These are phyloP conservation scores for Macaca nemestrina DNA, from an alignment of 2,113 vertebrate species.

Conservation along the genomic window DNA sequence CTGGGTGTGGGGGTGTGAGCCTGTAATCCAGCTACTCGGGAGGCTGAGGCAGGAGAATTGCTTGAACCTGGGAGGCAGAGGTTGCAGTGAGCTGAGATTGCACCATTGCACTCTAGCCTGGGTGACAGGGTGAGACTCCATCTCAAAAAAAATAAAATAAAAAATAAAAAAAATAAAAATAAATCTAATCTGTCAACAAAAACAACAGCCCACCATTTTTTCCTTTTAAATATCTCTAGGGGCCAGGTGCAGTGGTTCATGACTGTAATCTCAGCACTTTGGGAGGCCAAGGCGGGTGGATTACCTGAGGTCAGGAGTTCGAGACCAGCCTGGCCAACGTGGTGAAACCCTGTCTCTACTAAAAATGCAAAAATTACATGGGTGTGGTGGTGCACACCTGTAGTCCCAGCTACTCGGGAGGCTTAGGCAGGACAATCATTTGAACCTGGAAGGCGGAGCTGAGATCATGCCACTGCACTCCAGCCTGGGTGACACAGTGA, in stretches of 20 bases:
- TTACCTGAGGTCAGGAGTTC: background rate
- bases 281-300: background rate
- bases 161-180: background rate
- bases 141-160: background rate
- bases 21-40: no score
- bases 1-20: no score
- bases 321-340: background rate
- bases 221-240: background rate
- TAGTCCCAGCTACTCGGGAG: background rate
- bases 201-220: background rate
- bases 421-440: background rate
- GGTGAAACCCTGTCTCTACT: background rate
- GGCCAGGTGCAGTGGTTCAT: background rate
- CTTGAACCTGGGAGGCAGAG: no score
- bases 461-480: background rate
- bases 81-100: no score
- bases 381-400: background rate
- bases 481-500: background rate
- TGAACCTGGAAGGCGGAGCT: background rate
- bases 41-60: no score
- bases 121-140: no score
- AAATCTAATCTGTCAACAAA: background rate
- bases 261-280: background rate
- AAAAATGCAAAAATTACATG: background rate
- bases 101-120: no score